Evolutionary conservation across 2,888 invertebrate genomes (phyloP).

Genomic region (Metopia argyrocephala): DNA sequence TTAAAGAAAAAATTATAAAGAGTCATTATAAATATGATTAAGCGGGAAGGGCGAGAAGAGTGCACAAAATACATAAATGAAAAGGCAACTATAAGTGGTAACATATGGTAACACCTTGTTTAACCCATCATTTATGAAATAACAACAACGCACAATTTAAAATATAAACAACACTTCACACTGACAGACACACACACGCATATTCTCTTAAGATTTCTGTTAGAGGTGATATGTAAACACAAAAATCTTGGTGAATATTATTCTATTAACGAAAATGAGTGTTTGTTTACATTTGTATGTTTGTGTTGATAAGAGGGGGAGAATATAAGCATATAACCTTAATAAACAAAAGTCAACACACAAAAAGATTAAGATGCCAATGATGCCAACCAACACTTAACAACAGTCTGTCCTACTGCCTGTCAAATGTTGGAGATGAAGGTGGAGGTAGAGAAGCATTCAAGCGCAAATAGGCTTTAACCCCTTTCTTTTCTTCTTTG

Average conservation of each 20-base stretch:
- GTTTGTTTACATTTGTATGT: not conserved
- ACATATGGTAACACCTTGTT: slow-evolving; percentile 63
- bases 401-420: not conserved
- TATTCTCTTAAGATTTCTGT: not conserved
- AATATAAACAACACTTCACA: slow-evolving; percentile 47
- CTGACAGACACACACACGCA: not conserved
- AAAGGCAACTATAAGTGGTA: slow-evolving; percentile 61
- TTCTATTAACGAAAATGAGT: not conserved
- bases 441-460: slow-evolving; percentile 11
- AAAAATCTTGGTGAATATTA: not conserved
- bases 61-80: not conserved
- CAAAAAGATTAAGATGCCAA: slow-evolving; percentile 63
- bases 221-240: not conserved
- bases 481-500: slow-evolving; percentile 49
- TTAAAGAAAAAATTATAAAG: slow-evolving; percentile 55
- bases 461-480: slow-evolving; percentile 47
- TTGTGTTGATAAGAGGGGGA: not conserved
- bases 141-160: slow-evolving; percentile 11
- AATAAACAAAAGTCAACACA: slow-evolving; percentile 54
- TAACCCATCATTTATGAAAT: slow-evolving; percentile 18
- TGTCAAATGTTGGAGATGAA: no score
- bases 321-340: slow-evolving; percentile 13
- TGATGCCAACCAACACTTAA: slow-evolving; percentile 38
- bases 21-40: slow-evolving; percentile 64
- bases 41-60: slow-evolving; percentile 17